Base-by-base conservation (phyloP, 2,888 invertebrate genomes). In the Bellardia bayeri region DNA sequence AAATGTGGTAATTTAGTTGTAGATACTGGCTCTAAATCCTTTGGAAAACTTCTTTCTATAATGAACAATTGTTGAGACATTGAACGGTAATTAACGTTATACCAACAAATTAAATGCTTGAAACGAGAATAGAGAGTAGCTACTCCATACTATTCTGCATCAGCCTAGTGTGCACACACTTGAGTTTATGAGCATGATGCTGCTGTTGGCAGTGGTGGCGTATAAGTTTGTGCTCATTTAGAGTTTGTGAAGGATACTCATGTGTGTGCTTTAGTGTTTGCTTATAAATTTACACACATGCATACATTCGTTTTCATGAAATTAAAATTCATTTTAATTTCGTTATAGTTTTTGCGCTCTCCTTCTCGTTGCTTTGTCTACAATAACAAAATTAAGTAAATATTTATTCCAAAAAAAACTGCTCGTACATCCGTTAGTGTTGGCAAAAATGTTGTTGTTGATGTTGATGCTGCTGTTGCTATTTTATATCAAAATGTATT, bases 381-480 rank as follows among this genome's bases (percentile, higher is more conserved):
- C 40, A 68, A 58, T 45, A 79, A 72, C 74, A 68, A 82, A 69
- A 82, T 69, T 76, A 79, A 71, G 74, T 74, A 79, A 79, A 84
- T 74, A 84, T 84, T 84, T 84, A 74, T 74, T 74, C 23, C 42
- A 8, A 49, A 23, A 23, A 83, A 75, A 74, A 79, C 51, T 72
- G 64, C 61, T 23, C 58, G 49, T 51, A 66, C 51, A 74, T 79
- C 84, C 79, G 72, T 54, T 74, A 54, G 33, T 79, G 72, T 84
- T 71, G 42, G 45, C 56, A 74, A 64, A 37, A 78, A 83, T 78
- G 54, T 71, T 79, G 23, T 4, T 37, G 78, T 37, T 79, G 23
- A 37, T 37, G 78, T 37, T 72, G 61, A 40, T 78, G 72, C 49
- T 66, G 66, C 51, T 68, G 49, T 58, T 84, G 16, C 66, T 49